These are phyloP conservation scores for Dyspetes luteomarginatus DNA, from an alignment of 2,888 invertebrate species.

Conservation along the genomic window DNA sequence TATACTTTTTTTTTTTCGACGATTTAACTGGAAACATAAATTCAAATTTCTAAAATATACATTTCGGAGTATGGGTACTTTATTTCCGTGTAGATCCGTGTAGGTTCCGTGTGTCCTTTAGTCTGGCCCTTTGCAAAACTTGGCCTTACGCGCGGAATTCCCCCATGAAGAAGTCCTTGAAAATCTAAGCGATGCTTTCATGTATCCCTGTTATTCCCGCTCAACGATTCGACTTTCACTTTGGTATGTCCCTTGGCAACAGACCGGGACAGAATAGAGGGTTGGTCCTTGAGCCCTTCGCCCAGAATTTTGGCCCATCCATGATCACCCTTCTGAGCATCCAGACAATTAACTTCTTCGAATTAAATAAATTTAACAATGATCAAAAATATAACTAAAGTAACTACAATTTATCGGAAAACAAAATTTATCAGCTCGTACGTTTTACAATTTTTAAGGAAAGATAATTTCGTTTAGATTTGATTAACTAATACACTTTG, in stretches of 20 bases:
- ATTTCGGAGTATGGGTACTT: too few species aligned
- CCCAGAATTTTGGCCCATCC: background rate
- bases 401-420: background rate
- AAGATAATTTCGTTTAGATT: background rate
- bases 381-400: background rate
- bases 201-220: constrained; percentile 74
- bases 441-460: background rate
- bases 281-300: constrained; percentile 27
- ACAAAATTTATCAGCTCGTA: background rate
- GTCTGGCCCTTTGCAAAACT: constrained; percentile 29
- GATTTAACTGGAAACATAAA: too few species aligned
- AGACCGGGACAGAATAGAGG: constrained; percentile 31
- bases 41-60: too few species aligned
- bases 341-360: background rate
- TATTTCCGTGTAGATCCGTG: too few species aligned
- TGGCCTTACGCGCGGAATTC: constrained; percentile 4
- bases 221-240: constrained; percentile 76
- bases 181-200: constrained; percentile 58
- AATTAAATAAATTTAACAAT: background rate
- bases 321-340: background rate
- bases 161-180: constrained; percentile 59
- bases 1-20: too few species aligned
- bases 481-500: background rate
- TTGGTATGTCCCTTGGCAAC: constrained; percentile 69
- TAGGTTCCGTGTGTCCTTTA: background rate